A percentile compares a stretch with the other conserved stretches of the same genome.
Evolutionary conservation across 2,797 vertebrate species (phyloP).

Genomic region (Cynopterus sphinx): DNA sequence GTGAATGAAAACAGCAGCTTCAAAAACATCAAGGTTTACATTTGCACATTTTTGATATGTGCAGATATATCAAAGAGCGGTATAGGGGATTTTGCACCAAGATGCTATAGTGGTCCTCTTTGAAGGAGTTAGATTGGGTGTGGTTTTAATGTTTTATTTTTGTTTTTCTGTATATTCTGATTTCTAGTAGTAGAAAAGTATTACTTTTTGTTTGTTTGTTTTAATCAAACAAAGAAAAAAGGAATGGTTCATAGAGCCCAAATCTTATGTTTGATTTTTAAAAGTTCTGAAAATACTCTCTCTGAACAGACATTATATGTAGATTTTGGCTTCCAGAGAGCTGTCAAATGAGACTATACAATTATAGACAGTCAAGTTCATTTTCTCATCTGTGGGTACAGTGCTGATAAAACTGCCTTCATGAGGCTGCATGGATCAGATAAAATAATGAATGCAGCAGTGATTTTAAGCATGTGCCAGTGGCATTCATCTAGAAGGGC

Average conservation of each 20-base stretch:
- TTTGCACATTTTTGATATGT: neutral
- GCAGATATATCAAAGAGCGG: too few species aligned
- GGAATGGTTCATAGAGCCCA: neutral
- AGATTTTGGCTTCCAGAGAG: neutral
- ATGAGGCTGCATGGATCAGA: neutral
- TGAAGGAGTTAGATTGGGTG: neutral
- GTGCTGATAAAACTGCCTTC: neutral
- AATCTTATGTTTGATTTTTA: slow-evolving; percentile 1
- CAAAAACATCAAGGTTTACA: neutral
- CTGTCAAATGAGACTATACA: neutral
- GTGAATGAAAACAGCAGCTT: neutral
- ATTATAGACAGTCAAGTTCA: neutral
- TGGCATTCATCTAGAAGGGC: neutral
- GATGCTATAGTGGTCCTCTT: neutral
- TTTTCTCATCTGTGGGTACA: neutral
- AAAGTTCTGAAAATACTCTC: neutral
- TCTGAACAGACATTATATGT: neutral
- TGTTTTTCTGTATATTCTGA: neutral
- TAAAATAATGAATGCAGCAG: neutral
- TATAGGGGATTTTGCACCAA: neutral
- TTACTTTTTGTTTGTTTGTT: neutral
- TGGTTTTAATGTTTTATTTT: neutral
- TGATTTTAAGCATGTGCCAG: neutral
- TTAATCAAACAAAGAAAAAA: neutral
- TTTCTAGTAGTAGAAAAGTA: neutral